phyloP scores from a whole-genome alignment of 37 sponge, comb jelly and placozoan genomes.

The Corticium candelabrum region DNA sequence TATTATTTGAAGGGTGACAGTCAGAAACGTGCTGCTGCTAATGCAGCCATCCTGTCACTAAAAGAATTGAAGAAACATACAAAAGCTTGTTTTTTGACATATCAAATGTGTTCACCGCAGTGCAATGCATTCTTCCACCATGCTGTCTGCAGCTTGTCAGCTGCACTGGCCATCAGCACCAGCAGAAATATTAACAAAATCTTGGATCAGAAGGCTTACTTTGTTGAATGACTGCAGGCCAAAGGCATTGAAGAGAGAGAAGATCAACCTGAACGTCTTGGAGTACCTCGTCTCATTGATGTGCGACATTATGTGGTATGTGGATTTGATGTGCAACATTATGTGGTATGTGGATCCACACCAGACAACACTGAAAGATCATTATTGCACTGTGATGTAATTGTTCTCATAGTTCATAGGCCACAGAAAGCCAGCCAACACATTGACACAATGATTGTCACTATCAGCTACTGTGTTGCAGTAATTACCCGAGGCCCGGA shows the following conservation, averaged over 20 bases:
- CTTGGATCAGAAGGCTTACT: too few species aligned
- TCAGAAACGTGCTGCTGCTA: not conserved
- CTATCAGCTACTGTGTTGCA: too few species aligned
- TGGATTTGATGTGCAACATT: not conserved
- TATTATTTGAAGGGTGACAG: not conserved
- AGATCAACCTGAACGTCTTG: too few species aligned
- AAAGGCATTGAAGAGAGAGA: too few species aligned
- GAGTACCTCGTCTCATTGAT: too few species aligned
- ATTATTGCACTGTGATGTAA: slow-evolving; percentile 19
- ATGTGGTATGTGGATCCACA: slow-evolving; percentile 43
- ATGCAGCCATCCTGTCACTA: not conserved
- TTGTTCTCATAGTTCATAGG: slow-evolving; percentile 14
- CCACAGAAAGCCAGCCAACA: slow-evolving; percentile 17
- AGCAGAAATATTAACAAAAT: too few species aligned
- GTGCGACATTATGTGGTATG: too few species aligned
- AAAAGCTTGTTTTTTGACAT: not conserved
- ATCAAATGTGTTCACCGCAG: too few species aligned
- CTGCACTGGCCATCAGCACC: not conserved
- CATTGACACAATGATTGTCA: too few species aligned
- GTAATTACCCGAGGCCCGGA: too few species aligned
- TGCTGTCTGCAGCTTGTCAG: not conserved
- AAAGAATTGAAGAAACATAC: not conserved
- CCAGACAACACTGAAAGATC: not conserved
- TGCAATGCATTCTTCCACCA: too few species aligned
- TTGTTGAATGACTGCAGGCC: too few species aligned